Evolutionary conservation across 53 echinoderm and acorn worm species (phyloP).

Genomic region (Actinopyga echinites): DNA sequence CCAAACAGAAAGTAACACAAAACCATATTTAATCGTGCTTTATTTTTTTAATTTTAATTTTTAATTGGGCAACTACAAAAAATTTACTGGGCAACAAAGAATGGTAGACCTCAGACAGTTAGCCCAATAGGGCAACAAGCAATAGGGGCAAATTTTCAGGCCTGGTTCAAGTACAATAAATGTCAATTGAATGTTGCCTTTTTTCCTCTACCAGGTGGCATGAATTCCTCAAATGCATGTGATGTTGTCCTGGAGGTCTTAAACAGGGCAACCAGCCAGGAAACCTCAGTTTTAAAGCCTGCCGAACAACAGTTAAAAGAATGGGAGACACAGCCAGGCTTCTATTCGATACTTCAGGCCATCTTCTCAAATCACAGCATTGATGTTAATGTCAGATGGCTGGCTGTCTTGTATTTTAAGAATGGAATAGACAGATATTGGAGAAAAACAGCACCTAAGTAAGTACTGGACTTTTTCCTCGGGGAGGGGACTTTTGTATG

Average conservation of each 20-base stretch:
- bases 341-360: conserved; percentile 85
- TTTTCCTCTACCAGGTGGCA: not conserved
- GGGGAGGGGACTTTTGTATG: no score
- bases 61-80: no score
- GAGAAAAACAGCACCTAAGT: conserved; percentile 88
- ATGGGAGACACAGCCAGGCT: conserved; percentile 97
- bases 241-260: conserved; percentile 79
- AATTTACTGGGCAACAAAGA: no score
- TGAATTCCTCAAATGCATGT: conserved; percentile 38
- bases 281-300: conserved; percentile 78
- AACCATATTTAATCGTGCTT: no score
- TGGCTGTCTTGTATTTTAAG: conserved; percentile 95
- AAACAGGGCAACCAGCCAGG: conserved; percentile 86
- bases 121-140: no score
- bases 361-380: conserved; percentile 80
- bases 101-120: no score
- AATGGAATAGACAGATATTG: conserved; percentile 96
- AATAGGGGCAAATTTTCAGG: no score
- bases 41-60: no score
- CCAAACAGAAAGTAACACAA: no score
- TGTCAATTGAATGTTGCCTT: no score
- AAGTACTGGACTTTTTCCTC: conserved; percentile 55
- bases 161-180: no score
- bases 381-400: conserved; percentile 90
- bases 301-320: conserved; percentile 93